phyloP scores from a whole-genome alignment of 2,888 invertebrate species.

The Synergus gifuensis region DNA sequence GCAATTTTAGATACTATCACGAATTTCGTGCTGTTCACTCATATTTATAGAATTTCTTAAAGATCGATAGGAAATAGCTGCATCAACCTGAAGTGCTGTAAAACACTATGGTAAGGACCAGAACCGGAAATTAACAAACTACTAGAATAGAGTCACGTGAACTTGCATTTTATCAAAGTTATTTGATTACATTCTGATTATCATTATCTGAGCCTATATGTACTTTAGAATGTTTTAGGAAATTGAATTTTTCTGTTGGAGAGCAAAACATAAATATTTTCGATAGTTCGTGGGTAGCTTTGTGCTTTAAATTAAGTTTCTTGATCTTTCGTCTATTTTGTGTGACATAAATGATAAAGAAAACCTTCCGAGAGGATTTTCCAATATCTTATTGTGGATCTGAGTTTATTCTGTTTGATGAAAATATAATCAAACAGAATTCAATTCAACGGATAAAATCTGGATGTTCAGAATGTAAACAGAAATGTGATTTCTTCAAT shows the following conservation, averaged over 20 bases:
- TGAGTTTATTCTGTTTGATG: constrained; percentile 30
- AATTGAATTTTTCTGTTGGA: neutral
- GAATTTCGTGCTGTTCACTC: neutral
- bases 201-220: no score
- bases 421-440: constrained; percentile 15
- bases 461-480: constrained; percentile 34
- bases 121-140: neutral
- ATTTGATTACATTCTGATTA: no score
- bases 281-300: neutral
- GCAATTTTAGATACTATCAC: neutral
- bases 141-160: neutral
- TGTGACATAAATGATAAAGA: constrained; percentile 9
- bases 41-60: neutral
- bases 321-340: neutral
- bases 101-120: neutral
- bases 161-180: neutral
- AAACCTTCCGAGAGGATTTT: constrained; percentile 10
- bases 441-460: constrained; percentile 26
- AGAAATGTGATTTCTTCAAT: constrained; percentile 25
- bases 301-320: neutral
- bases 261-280: neutral
- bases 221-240: no score
- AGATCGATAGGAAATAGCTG: neutral
- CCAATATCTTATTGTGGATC: constrained; percentile 28
- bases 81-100: no score